These are phyloP conservation scores for Myotis planiceps DNA, from an alignment of 2,797 vertebrate genomes.

Conservation along the genomic window DNA sequence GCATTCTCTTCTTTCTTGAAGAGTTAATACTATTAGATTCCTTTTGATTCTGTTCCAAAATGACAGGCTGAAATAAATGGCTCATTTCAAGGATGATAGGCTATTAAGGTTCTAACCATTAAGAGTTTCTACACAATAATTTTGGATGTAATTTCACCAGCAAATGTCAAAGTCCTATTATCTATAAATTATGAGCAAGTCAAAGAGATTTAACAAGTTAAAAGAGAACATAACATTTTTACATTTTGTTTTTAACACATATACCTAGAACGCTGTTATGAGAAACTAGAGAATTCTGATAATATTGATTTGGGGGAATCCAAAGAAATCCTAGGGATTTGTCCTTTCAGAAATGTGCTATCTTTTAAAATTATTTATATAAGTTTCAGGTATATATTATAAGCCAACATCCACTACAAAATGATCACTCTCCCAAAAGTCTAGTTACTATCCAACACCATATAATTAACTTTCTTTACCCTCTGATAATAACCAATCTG, in stretches of 20 bases:
- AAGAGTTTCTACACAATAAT: conserved; percentile 16
- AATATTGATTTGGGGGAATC: conserved; percentile 38
- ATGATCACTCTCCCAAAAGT: background rate
- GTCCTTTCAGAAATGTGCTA: conserved; percentile 49
- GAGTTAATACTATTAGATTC: background rate
- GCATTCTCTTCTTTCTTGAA: background rate
- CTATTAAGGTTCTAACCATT: background rate
- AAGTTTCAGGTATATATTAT: background rate
- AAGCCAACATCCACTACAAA: background rate
- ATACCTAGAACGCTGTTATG: background rate
- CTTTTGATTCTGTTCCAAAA: conserved; percentile 27
- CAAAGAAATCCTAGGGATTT: conserved; percentile 58
- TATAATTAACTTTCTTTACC: background rate
- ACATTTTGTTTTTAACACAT: background rate
- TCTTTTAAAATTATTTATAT: background rate
- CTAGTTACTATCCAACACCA: background rate
- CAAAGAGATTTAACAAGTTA: conserved; percentile 22
- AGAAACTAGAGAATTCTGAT: conserved; percentile 42
- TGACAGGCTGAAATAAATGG: background rate
- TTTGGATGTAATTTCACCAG: conserved; percentile 17
- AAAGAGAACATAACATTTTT: background rate
- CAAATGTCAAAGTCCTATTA: conserved; percentile 31
- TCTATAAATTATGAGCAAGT: conserved; percentile 35
- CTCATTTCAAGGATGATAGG: background rate
- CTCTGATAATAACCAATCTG: background rate